These are phyloP conservation scores for Monodelphis domestica DNA, from an alignment of 2,797 vertebrate species.

Conservation along the genomic window DNA sequence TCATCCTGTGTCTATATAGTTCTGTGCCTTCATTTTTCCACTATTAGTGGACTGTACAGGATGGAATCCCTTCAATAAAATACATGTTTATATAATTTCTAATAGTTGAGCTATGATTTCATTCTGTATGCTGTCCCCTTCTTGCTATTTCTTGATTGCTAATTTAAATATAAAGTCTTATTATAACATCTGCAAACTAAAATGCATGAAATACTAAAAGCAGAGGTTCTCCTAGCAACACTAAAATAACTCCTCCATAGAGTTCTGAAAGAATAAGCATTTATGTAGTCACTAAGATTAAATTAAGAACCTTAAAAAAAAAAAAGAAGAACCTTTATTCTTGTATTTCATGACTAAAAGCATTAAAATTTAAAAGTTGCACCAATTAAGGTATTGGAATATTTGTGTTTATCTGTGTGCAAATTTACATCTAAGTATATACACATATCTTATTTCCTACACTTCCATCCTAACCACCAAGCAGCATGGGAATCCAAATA, in stretches of 20 bases:
- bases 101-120: slow-evolving; percentile 6
- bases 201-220: slow-evolving; percentile 23
- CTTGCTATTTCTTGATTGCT: slow-evolving; percentile 25
- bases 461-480: not conserved
- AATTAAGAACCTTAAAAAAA: slow-evolving; percentile 38
- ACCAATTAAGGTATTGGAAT: slow-evolving; percentile 11
- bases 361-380: slow-evolving; percentile 32
- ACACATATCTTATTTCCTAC: not conserved
- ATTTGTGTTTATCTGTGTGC: slow-evolving; percentile 17
- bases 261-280: not conserved
- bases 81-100: slow-evolving; percentile 13
- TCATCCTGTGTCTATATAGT: slow-evolving; percentile 1
- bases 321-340: slow-evolving; percentile 25
- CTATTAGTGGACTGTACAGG: slow-evolving; percentile 22
- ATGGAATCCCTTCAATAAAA: slow-evolving; percentile 40
- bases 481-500: not conserved
- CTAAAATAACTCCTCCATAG: slow-evolving; percentile 4
- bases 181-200: slow-evolving; percentile 18
- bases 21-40: not conserved
- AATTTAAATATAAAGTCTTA: slow-evolving; percentile 40
- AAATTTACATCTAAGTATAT: not conserved
- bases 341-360: slow-evolving; percentile 29
- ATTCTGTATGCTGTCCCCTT: slow-evolving; percentile 5
- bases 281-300: slow-evolving; percentile 33
- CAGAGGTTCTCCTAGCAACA: slow-evolving; percentile 18